phyloP scores from a whole-genome alignment of 2,797 vertebrate genomes.

The Pseudochirops corinnae region DNA sequence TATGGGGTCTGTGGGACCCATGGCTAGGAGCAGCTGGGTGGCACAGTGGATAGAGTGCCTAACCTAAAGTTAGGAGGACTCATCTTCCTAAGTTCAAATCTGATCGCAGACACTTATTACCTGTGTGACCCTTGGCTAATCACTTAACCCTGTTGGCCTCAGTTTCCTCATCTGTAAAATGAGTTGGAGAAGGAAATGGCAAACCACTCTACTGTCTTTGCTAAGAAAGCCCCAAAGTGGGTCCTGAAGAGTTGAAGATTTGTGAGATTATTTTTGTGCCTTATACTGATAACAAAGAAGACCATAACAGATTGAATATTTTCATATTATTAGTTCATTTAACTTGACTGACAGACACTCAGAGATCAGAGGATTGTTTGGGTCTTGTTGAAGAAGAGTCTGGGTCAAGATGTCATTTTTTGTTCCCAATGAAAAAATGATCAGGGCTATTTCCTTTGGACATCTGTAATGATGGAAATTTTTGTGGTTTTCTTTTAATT shows the following conservation, averaged over 20 bases:
- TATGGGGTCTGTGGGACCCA: neutral
- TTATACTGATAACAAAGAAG: neutral
- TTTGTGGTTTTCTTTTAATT: constrained; percentile 6
- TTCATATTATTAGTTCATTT: neutral
- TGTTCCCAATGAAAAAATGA: neutral
- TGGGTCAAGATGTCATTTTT: neutral
- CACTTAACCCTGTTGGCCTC: neutral
- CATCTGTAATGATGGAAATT: constrained; percentile 13
- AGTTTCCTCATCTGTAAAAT: neutral
- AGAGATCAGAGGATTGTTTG: neutral
- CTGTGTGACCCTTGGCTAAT: neutral
- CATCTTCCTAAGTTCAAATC: neutral
- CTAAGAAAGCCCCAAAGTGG: neutral
- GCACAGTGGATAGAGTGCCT: neutral
- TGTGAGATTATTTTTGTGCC: neutral
- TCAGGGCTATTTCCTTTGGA: neutral
- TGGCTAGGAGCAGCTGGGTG: neutral
- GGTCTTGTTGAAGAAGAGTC: neutral
- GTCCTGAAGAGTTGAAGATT: neutral
- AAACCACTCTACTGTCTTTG: neutral
- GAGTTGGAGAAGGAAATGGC: neutral
- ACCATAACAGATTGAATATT: neutral
- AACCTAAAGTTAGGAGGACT: neutral
- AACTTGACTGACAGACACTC: neutral
- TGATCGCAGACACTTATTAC: neutral